A percentile compares a stretch with the other conserved stretches of the same genome.
These are phyloP conservation scores for Otocyon megalotis DNA, from an alignment of 2,113 vertebrate species.

Conservation along the genomic window DNA sequence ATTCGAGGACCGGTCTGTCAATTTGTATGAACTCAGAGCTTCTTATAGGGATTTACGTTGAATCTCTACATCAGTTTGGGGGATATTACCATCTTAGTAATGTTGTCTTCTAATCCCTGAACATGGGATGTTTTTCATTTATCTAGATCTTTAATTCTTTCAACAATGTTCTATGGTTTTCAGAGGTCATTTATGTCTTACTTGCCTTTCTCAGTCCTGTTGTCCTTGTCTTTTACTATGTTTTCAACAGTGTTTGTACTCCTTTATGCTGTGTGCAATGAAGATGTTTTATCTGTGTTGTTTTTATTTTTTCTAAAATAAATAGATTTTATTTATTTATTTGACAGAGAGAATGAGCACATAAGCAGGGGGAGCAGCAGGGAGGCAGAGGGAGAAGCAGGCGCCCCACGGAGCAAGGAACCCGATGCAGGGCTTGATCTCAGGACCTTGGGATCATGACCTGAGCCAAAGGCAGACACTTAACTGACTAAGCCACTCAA, in stretches of 20 bases:
- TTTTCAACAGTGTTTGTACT: background rate
- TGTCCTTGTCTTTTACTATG: background rate
- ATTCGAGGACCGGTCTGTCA: conserved; percentile 34
- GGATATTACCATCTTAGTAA: conserved; percentile 25
- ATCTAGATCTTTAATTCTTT: conserved; percentile 20
- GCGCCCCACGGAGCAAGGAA: too few species aligned
- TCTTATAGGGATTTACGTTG: background rate
- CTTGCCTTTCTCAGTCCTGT: background rate
- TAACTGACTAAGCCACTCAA: too few species aligned
- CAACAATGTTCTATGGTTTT: background rate
- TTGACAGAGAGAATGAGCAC: too few species aligned
- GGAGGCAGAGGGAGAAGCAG: too few species aligned
- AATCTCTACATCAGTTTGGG: background rate
- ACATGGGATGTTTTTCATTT: background rate
- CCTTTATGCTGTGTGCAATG: background rate
- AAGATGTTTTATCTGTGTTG: background rate
- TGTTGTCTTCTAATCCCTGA: conserved; percentile 25
- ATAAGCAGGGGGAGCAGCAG: too few species aligned
- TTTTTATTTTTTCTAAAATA: conserved; percentile 2
- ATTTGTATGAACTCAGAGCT: background rate
- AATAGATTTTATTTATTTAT: too few species aligned
- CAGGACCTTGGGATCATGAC: too few species aligned
- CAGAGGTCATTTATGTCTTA: background rate
- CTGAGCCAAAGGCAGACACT: too few species aligned
- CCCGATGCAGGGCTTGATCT: too few species aligned